Conservation (phyloP, 2,797 vertebrate genomes). For the Hippoglossus hippoglossus region DNA sequence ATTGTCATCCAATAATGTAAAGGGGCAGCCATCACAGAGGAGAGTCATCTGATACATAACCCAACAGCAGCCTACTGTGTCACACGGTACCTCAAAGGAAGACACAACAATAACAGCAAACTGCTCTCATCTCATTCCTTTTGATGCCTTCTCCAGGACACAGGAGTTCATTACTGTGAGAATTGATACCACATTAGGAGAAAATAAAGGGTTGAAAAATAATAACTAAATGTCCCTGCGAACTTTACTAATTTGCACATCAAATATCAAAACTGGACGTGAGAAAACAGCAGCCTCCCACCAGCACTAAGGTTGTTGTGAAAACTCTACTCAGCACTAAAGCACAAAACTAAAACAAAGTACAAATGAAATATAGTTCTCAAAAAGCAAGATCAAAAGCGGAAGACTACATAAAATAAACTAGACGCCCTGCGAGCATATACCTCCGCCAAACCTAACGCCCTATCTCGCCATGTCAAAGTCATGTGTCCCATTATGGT, state of each 20-base stretch:
- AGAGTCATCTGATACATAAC: neutral
- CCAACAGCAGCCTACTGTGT: slow-evolving; percentile 5
- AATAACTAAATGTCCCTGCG: neutral
- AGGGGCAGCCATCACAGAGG: slow-evolving; percentile 2
- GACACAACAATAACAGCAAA: slow-evolving; percentile 25
- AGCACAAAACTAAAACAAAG: neutral
- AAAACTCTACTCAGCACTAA: neutral
- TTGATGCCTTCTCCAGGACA: slow-evolving; percentile 1
- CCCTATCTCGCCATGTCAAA: no score
- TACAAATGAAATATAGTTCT: neutral
- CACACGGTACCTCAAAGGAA: neutral
- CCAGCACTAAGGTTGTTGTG: no score
- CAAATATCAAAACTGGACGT: slow-evolving; percentile 6
- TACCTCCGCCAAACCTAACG: no score
- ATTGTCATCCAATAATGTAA: slow-evolving; percentile 24
- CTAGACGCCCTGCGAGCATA: no score
- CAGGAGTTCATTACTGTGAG: neutral
- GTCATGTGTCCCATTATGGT: no score
- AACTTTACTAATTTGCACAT: slow-evolving; percentile 23
- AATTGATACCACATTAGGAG: neutral
- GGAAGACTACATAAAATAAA: no score
- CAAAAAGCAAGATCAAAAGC: neutral
- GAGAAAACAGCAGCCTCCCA: slow-evolving; percentile 7
- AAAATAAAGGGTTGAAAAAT: slow-evolving; percentile 3
- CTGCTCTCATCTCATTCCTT: slow-evolving; percentile 14